phyloP scores from a whole-genome alignment of 1,140 invertebrate genomes.

The Calliphora vicina region DNA sequence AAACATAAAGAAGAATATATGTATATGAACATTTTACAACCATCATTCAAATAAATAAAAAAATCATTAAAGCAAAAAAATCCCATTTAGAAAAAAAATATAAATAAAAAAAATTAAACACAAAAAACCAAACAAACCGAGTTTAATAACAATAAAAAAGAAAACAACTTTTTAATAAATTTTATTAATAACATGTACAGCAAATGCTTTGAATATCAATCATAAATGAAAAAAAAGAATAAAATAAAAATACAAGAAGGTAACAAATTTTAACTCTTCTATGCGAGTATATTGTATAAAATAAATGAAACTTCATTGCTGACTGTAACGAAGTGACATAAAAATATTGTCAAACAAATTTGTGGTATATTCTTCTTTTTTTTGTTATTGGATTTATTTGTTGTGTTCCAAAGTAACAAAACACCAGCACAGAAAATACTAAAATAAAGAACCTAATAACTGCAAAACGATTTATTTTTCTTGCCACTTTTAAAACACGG shows the following conservation, averaged over 20 bases:
- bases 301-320: neutral
- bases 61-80: neutral
- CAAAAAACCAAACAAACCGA: neutral
- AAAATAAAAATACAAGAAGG: neutral
- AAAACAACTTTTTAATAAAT: constrained; percentile 11
- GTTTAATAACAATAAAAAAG: constrained; percentile 10
- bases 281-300: no score
- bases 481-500: neutral
- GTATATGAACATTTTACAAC: neutral
- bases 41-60: neutral
- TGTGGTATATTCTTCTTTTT: neutral
- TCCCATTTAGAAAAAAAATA: no score
- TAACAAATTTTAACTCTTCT: neutral
- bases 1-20: neutral
- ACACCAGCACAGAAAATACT: no score
- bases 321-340: no score
- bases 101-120: no score
- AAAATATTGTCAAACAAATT: neutral
- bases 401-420: neutral
- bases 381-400: neutral
- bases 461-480: neutral
- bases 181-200: constrained; percentile 10
- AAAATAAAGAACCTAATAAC: neutral
- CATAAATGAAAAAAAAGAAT: neutral
- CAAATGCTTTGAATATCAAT: neutral